These are phyloP conservation scores for Typhlichthys subterraneus DNA, from an alignment of 2,797 vertebrate genomes.

Conservation along the genomic window DNA sequence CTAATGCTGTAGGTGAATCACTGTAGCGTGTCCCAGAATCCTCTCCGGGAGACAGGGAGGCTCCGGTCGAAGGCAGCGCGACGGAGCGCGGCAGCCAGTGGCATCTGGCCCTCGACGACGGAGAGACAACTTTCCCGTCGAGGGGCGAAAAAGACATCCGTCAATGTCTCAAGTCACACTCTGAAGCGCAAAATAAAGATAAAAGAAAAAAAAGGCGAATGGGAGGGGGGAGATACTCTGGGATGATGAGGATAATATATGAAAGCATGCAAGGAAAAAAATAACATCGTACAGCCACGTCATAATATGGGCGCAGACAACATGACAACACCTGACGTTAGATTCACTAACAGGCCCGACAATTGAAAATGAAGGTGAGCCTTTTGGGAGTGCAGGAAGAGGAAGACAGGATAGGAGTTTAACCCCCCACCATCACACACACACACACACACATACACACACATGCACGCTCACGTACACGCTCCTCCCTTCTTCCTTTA, in stretches of 20 bases:
- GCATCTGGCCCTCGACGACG: conserved; percentile 56
- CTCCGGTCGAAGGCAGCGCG: conserved; percentile 72
- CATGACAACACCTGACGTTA: conserved; percentile 63
- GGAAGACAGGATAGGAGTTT: background rate
- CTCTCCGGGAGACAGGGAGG: conserved; percentile 77
- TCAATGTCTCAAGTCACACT: conserved; percentile 73
- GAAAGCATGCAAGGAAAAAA: conserved; percentile 51
- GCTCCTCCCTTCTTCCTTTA: conserved; percentile 57
- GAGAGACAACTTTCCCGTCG: conserved; percentile 68
- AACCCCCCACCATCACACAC: conserved; percentile 33
- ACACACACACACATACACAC: conserved; percentile 12
- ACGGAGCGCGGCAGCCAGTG: conserved; percentile 76
- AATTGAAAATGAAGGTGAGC: conserved; percentile 61
- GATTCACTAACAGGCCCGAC: conserved; percentile 68
- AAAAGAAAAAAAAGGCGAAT: conserved; percentile 22
- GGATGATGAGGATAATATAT: conserved; percentile 24
- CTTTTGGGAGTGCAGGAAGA: conserved; percentile 38
- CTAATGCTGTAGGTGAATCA: conserved; percentile 69
- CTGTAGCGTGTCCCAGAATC: conserved; percentile 66
- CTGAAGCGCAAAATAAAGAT: conserved; percentile 20
- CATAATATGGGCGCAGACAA: conserved; percentile 53
- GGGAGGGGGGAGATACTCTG: background rate
- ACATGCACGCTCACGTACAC: background rate
- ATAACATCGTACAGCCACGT: conserved; percentile 45
- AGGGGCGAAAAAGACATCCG: conserved; percentile 73